Conservation (phyloP, 1,140 invertebrate genomes). For the Cotesia chilonis region DNA sequence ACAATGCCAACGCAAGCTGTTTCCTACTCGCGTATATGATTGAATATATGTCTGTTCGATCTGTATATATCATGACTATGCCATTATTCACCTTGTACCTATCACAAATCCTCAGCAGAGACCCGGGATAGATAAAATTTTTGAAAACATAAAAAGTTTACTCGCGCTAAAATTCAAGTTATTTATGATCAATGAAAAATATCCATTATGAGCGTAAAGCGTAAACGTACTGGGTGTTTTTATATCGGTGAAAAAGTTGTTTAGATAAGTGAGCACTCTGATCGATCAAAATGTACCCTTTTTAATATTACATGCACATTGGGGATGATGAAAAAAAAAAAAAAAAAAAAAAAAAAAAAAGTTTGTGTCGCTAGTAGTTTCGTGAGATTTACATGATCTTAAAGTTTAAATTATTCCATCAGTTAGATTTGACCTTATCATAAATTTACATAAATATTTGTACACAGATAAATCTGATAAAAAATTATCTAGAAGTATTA, state of each 20-base stretch:
- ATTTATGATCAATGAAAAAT: no score
- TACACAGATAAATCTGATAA: no score
- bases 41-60: conserved; percentile 31
- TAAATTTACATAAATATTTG: conserved; percentile 12
- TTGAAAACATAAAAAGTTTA: no score
- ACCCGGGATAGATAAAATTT: conserved; percentile 5
- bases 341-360: not conserved
- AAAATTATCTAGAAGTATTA: no score
- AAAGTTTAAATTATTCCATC: conserved; percentile 10
- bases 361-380: not conserved
- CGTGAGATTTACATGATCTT: not conserved
- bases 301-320: not conserved
- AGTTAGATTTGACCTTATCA: not conserved
- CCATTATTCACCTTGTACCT: conserved; percentile 37
- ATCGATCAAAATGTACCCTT: not conserved
- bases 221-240: no score
- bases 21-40: conserved; percentile 11
- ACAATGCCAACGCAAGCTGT: conserved; percentile 20
- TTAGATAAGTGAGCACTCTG: not conserved
- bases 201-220: not conserved
- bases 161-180: no score
- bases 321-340: not conserved
- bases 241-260: no score
- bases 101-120: conserved; percentile 4
- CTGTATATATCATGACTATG: conserved; percentile 23